Evolutionary conservation across 2,888 invertebrate species (phyloP).

Genomic region (Rhimphoctona megacephalus): DNA sequence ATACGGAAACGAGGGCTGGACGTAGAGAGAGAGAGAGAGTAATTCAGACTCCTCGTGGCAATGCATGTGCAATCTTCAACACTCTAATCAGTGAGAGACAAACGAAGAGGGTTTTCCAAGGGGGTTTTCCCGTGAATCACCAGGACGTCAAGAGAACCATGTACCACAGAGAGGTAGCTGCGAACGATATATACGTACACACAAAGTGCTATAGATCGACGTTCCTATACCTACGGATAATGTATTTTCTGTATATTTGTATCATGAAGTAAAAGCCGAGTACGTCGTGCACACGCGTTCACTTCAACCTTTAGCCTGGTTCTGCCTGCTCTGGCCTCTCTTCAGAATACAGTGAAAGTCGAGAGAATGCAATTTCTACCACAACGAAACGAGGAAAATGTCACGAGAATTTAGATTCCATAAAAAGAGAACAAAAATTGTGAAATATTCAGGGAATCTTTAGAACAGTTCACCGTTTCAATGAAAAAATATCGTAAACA

Average conservation of each 20-base stretch:
- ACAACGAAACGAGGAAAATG: slow-evolving; percentile 35
- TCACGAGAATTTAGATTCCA: slow-evolving; percentile 48
- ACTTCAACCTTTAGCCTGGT: slow-evolving; percentile 1
- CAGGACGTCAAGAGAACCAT: slow-evolving; percentile 18
- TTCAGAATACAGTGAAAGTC: slow-evolving; percentile 18
- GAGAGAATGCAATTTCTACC: slow-evolving; percentile 53
- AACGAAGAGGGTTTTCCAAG: slow-evolving; percentile 34
- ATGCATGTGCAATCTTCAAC: slow-evolving; percentile 72
- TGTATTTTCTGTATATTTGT: slow-evolving; percentile 33
- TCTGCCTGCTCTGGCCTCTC: slow-evolving; percentile 25
- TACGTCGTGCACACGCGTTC: slow-evolving; percentile 21
- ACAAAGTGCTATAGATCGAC: slow-evolving; percentile 23
- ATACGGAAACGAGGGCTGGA: slow-evolving; percentile 1
- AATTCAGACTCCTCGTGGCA: slow-evolving; percentile 42
- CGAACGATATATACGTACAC: neutral
- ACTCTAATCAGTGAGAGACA: slow-evolving; percentile 65
- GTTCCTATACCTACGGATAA: slow-evolving; percentile 6
- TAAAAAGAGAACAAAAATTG: slow-evolving; percentile 9
- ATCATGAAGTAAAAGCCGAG: slow-evolving; percentile 25
- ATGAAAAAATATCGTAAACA: neutral
- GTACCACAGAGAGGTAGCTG: slow-evolving; percentile 12
- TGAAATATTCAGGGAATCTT: slow-evolving; percentile 13
- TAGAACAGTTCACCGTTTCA: neutral
- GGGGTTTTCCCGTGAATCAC: slow-evolving; percentile 21
- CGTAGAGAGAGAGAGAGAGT: neutral